Base-by-base conservation (phyloP, 2,113 vertebrate species). In the Crypturellus undulatus region DNA sequence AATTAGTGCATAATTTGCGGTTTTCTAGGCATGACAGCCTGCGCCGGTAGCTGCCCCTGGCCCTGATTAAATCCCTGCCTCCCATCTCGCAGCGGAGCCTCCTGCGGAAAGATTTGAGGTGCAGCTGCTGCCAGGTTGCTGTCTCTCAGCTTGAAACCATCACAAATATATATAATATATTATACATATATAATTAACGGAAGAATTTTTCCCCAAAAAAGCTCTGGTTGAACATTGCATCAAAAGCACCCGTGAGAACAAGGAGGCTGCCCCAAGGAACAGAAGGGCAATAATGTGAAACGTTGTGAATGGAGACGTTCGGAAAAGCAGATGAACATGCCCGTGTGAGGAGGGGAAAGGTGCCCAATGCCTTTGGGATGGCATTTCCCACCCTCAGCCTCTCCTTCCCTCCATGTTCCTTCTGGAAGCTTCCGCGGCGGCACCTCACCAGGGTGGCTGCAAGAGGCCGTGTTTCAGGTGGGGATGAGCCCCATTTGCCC, bases 1-100 rank as follows among this genome's bases (percentile, higher is more conserved):
- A 96, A 96, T 96, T 96, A 96, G 77, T 2, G 4, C 15, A 59
- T 84, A 90, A 95, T 94, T 96, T 81, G 92, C 90, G 73, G 69
- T 79, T 96, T 96, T 77, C 73, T 81, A 94, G 83, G 76, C 94
- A 81, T 89, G 90, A 84, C 84, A 93, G 88, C 58, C 72, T 88
- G 82, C 54, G 93, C 92, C 65, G 72, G 84, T 58, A 85, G 73
- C 65, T 94, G 94, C 76, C 87, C 76, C 69, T 84, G 11, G 58
- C 58, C 60, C 72, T 86, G 92, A 92, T 93, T 92, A 84, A 81
- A 94, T 84, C 65, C 68, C 69, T 72, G 38, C 81, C 30, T 87
- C 3, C 2, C 52, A 79, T 79, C 36, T 83, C 4, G 1, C 49
- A 87, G 63, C 73, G 79, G 9, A 10, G 8, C n/a, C 36, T 83